A percentile compares a stretch with the other conserved stretches of the same genome.
phyloP scores from a whole-genome alignment of 64 coral and sea anemone species.

The Exaiptasia diaphana region DNA sequence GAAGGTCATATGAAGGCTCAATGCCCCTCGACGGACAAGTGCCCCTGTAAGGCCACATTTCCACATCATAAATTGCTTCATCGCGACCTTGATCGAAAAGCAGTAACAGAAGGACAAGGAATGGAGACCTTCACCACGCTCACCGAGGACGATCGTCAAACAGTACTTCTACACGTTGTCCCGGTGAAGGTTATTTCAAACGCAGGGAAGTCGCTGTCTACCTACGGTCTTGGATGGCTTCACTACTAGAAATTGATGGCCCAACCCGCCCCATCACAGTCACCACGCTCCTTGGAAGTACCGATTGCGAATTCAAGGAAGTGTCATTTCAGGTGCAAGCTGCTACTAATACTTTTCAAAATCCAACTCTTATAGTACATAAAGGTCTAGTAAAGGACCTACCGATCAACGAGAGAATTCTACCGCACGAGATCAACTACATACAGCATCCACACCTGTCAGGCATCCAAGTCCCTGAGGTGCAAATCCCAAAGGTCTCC shows the following conservation, averaged over 20 bases:
- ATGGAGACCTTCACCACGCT: neutral
- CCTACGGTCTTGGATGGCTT: slow-evolving; percentile 11
- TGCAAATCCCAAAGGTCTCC: slow-evolving; percentile 25
- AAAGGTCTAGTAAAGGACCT: slow-evolving; percentile 1
- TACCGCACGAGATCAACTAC: slow-evolving; percentile 14
- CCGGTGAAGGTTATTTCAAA: slow-evolving; percentile 30
- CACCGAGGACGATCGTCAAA: neutral
- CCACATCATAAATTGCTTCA: slow-evolving; percentile 27
- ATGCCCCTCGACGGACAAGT: slow-evolving; percentile 14
- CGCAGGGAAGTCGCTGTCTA: slow-evolving; percentile 14
- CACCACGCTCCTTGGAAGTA: neutral
- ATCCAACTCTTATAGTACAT: neutral
- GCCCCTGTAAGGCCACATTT: neutral
- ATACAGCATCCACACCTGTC: slow-evolving; percentile 10
- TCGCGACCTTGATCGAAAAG: neutral
- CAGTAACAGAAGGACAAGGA: neutral
- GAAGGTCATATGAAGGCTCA: slow-evolving; percentile 18
- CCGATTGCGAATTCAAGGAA: slow-evolving; percentile 29
- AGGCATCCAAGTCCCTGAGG: slow-evolving; percentile 45
- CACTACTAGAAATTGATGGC: neutral
- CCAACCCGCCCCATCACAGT: slow-evolving; percentile 2
- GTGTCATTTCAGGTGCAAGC: slow-evolving; percentile 21
- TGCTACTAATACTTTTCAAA: neutral
- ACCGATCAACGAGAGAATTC: slow-evolving; percentile 7
- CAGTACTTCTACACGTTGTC: slow-evolving; percentile 39